Base-by-base conservation (phyloP, 2,113 vertebrate species). In the Oncorhynchus gorbuscha region DNA sequence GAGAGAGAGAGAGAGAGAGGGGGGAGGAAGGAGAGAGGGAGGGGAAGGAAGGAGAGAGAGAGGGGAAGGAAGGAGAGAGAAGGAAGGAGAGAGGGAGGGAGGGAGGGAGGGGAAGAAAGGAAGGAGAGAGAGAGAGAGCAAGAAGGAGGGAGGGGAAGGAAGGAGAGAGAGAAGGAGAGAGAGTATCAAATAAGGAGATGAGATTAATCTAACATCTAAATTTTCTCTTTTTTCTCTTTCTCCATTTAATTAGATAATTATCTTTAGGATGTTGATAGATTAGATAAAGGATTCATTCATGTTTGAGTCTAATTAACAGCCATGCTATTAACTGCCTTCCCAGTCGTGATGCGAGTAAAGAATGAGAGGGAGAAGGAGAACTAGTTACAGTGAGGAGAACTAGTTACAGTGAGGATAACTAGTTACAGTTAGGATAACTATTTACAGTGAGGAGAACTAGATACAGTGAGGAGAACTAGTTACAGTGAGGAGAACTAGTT, bases 241-340 rank as follows among this genome's bases (percentile, higher is more conserved):
- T 65, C 83, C 80, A 85, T 85, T 90, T 91, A 90, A 90, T 91
- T 89, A 90, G 89, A 92, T 92, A 59, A 86, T 89, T 92, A 90
- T 92, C 91, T 91, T 92, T 88, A 90, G 90, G 87, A 73, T 77
- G 84, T 79, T 82, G 80, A 90, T 90, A 62, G 83, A 91, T 84
- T 79, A 88, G 89, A 88, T 89, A 84, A 89, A 84, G 77, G 0
- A 67, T 90, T 90, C 89, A 91, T 92, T 92, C 89, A 90, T 91
- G 87, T 89, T 86, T 87, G 75, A 74, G 89, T 92, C 90, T 90
- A 90, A 91, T 92, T 90, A 92, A 92, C 89, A 83, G 71, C 85
- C 81, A 48, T 78, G 66, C 87, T 87, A 87, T 89, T 81, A 85
- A 88, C 87, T 88, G 85, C 2, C 76, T 75, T 73, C 77, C 83